A percentile compares a stretch with the other conserved stretches of the same genome.
Evolutionary conservation across 2,113 vertebrate species (phyloP).

Genomic region (Sylvilagus bachmani): DNA sequence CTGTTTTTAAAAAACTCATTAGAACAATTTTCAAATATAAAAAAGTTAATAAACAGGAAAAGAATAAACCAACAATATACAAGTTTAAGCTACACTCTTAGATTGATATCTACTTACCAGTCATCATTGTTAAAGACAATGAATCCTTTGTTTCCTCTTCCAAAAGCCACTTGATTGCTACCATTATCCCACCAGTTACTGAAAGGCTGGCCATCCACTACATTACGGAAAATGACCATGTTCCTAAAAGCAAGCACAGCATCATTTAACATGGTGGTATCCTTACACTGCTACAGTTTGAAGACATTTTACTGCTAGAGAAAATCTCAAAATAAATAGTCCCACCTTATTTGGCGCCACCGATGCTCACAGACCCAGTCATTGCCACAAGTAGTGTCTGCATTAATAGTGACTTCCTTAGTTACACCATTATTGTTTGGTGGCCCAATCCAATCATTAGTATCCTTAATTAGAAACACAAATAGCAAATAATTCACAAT

Average conservation of each 20-base stretch:
- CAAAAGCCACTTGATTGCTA: conserved; percentile 96
- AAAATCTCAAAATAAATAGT: too few relatives aligned
- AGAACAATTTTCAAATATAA: not conserved
- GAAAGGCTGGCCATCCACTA: conserved; percentile 91
- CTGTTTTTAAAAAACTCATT: not conserved
- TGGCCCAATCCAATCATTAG: conserved; percentile 95
- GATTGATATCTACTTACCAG: conserved; percentile 86
- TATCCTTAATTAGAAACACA: conserved; percentile 87
- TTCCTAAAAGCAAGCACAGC: conserved; percentile 88
- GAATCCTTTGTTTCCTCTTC: conserved; percentile 94
- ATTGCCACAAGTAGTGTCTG: conserved; percentile 94
- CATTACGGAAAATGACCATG: conserved; percentile 96
- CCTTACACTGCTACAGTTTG: not conserved
- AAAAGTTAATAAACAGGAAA: not conserved
- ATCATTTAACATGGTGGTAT: not conserved
- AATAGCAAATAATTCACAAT: not conserved
- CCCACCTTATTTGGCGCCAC: conserved; percentile 95
- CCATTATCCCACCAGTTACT: conserved; percentile 97
- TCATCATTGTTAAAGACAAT: conserved; percentile 95
- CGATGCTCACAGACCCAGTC: conserved; percentile 97
- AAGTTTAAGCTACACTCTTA: not conserved
- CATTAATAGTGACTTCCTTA: conserved; percentile 93
- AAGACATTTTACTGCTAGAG: not conserved
- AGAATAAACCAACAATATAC: not conserved
- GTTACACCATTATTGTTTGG: conserved; percentile 91